Base-by-base conservation (phyloP, 2,113 vertebrate genomes). In the Hemiscyllium ocellatum region DNA sequence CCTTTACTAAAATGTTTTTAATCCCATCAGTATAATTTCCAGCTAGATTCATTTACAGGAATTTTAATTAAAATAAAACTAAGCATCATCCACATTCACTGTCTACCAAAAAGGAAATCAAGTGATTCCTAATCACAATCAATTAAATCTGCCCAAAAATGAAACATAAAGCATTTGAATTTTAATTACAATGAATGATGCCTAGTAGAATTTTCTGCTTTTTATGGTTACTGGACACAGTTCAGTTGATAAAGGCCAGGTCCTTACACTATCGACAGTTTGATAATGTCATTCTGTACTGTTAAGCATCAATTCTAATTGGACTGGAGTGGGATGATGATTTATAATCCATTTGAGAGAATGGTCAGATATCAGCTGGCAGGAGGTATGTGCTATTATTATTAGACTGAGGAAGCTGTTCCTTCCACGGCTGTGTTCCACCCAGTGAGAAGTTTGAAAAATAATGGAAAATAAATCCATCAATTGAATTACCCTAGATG, bases 281-380 rank as follows among this genome's bases (percentile, higher is more conserved):
- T 76, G 94, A 95, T 95, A 95, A 52, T 95, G 94, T 95, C 68
- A 95, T 52, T 76, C 42, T 72, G 94, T 70, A 50, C 94, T 95
- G 94, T 72, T 95, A 70, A 72, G 15, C 42, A 76, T 95, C 94
- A 95, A 33, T 72, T 22, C 42, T 95, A 47, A 95, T 95, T 95
- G 94, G 69, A 33, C 20, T n/a, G 68, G 69, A 95, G n/a, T 33
- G 94, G 94, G 24, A 95, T 52, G 37, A 72, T 95, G 94, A 95
- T 95, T 95, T 95, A 95, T 95, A 70, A 95, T 72, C 68, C 69
- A 52, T 72, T 19, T 50, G 42, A 95, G 94, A 95, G 94, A 95
- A 72, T 72, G 94, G 69, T 69, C 94, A 95, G 94, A 95, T 76
- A n/a, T 95, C 94, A 72, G 37, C 68, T 95, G 94, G 94, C 94